phyloP scores from a whole-genome alignment of 1,140 invertebrate species.

The Lordiphosa clarofinis region DNA sequence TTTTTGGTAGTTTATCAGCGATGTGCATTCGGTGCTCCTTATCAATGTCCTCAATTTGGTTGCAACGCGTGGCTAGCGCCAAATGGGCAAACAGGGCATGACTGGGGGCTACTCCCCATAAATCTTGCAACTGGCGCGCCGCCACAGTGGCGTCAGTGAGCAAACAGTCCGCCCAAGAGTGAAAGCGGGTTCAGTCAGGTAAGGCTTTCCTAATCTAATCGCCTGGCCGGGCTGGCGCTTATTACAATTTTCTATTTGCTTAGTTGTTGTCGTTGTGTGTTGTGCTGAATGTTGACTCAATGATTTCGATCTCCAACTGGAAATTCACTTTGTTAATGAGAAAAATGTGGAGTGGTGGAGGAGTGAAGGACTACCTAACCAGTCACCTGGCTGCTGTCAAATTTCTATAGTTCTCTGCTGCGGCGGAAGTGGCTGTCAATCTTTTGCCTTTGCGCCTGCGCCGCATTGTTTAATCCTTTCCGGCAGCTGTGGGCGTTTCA shows the following conservation, averaged over 20 bases:
- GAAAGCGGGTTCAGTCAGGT: slow-evolving; percentile 28
- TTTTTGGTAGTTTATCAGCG: slow-evolving; percentile 38
- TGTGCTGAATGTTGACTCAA: slow-evolving; percentile 60
- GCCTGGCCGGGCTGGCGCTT: slow-evolving; percentile 52
- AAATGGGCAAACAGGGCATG: slow-evolving; percentile 60
- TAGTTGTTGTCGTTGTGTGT: slow-evolving; percentile 44
- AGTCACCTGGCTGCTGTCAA: slow-evolving; percentile 37
- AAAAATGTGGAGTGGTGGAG: neutral
- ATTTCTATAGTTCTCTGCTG: slow-evolving; percentile 21
- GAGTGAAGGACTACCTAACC: neutral
- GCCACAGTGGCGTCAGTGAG: slow-evolving; percentile 78
- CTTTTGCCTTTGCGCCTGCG: slow-evolving; percentile 32
- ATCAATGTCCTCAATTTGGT: slow-evolving; percentile 62
- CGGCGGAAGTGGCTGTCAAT: slow-evolving; percentile 61
- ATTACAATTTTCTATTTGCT: slow-evolving; percentile 70
- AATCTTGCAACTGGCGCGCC: slow-evolving; percentile 72
- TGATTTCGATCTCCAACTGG: slow-evolving; percentile 34
- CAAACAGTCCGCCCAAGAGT: slow-evolving; percentile 50
- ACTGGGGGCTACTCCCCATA: slow-evolving; percentile 55
- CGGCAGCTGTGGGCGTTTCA: slow-evolving; percentile 77
- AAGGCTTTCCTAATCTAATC: slow-evolving; percentile 58
- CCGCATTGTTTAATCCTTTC: slow-evolving; percentile 38
- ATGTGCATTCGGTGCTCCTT: slow-evolving; percentile 48
- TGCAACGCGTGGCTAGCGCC: slow-evolving; percentile 56
- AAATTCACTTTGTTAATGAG: slow-evolving; percentile 25